Evolutionary conservation across 2,797 vertebrate genomes (phyloP).

Genomic region (Channallabes apus): DNA sequence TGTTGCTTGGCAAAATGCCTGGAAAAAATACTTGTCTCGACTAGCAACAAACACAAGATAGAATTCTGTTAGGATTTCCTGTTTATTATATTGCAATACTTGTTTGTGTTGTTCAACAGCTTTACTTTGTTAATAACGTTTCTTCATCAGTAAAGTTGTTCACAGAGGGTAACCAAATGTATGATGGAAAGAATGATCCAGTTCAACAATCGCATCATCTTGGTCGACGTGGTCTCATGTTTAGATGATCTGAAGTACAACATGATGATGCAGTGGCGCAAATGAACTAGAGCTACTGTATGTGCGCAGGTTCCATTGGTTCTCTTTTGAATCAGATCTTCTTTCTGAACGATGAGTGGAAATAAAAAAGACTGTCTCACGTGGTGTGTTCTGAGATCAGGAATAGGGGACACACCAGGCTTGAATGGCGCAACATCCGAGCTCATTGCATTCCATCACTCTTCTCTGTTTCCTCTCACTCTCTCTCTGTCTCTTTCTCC

Average conservation of each 20-base stretch:
- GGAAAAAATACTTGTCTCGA: too few species aligned
- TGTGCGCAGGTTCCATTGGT: neutral
- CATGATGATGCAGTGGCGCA: neutral
- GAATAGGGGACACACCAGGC: conserved; percentile 12
- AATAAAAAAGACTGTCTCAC: neutral
- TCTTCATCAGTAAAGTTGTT: neutral
- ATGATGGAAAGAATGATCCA: neutral
- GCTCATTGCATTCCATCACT: neutral
- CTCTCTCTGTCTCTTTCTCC: neutral
- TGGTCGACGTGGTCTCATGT: neutral
- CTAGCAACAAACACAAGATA: neutral
- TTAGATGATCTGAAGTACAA: neutral
- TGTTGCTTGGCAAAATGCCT: neutral
- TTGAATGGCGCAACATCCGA: neutral
- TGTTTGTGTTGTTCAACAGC: neutral
- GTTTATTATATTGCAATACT: neutral
- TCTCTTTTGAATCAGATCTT: neutral
- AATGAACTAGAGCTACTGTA: neutral
- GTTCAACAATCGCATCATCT: neutral
- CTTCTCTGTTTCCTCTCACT: conserved; percentile 23
- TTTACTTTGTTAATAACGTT: neutral
- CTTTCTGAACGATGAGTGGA: neutral
- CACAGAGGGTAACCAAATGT: neutral
- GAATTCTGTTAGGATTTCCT: neutral
- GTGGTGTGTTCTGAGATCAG: conserved; percentile 29